Percentiles rank a stretch among this genome's conserved stretches.
Evolutionary conservation across 1,140 invertebrate genomes (phyloP).

Genomic region (Drosophila nigromelanica): DNA sequence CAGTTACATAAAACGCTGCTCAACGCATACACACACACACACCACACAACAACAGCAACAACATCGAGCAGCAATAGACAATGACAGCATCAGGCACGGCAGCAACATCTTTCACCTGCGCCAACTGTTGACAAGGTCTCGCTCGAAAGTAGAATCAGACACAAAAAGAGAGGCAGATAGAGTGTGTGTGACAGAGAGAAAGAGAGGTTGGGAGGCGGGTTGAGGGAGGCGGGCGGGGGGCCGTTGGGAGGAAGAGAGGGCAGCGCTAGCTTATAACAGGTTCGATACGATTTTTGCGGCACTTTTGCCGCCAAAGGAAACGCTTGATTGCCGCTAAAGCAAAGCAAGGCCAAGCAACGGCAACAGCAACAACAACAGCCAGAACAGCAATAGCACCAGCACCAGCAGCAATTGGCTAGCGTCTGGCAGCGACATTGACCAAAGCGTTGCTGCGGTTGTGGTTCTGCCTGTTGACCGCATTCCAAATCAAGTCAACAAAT

Average conservation of each 20-base stretch:
- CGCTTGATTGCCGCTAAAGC: conserved; percentile 72
- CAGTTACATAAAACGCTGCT: conserved; percentile 69
- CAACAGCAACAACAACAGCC: conserved; percentile 32
- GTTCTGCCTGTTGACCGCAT: conserved; percentile 70
- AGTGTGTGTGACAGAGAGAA: not conserved
- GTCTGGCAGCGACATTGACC: conserved; percentile 65
- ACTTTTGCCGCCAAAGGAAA: conserved; percentile 75
- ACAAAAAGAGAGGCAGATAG: too few relatives aligned
- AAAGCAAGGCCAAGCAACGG: conserved; percentile 78
- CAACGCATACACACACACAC: conserved; percentile 5
- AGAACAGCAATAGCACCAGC: conserved; percentile 49
- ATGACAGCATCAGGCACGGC: conserved; percentile 28
- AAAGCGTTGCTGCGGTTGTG: conserved; percentile 41
- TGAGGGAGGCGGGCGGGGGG: not conserved
- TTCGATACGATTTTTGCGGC: conserved; percentile 79
- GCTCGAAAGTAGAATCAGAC: not conserved
- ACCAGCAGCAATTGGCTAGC: not conserved
- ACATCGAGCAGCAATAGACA: conserved; percentile 29
- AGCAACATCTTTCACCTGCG: conserved; percentile 67
- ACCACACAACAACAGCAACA: conserved; percentile 27
- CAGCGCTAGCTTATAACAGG: conserved; percentile 60
- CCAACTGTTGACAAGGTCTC: conserved; percentile 34
- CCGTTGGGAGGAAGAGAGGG: not conserved
- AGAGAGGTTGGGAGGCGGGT: not conserved
- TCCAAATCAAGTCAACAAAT: conserved; percentile 66